Conservation (phyloP, 2,797 vertebrate species). For the Hydrocynus forskahlii region DNA sequence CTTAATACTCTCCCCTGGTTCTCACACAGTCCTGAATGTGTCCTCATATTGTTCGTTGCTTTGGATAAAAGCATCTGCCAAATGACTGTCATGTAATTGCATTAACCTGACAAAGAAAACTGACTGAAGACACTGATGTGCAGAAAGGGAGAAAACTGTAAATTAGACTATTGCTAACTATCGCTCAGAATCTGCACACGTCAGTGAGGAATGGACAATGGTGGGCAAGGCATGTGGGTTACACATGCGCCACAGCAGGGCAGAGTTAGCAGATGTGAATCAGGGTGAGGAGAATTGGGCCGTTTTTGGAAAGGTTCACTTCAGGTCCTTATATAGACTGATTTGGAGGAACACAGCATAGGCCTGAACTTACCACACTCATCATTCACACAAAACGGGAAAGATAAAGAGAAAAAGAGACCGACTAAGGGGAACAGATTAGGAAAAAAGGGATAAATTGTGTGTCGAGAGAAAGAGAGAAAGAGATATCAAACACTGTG, state of each 20-base stretch:
- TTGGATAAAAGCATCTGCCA: too few species aligned
- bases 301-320: conserved; percentile 53
- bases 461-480: not conserved
- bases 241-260: conserved; percentile 67
- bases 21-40: too few species aligned
- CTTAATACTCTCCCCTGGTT: too few species aligned
- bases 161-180: not conserved
- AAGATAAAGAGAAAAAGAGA: conserved; percentile 11
- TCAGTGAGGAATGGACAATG: conserved; percentile 50
- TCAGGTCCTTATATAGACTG: conserved; percentile 74
- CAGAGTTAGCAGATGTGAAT: conserved; percentile 31
- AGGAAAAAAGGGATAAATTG: not conserved
- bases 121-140: not conserved
- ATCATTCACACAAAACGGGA: not conserved
- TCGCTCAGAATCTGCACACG: conserved; percentile 52
- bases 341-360: conserved; percentile 51
- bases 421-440: not conserved
- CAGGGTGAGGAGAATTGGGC: conserved; percentile 30
- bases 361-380: conserved; percentile 3
- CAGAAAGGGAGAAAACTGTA: not conserved
- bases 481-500: not conserved
- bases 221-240: conserved; percentile 68
- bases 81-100: too few species aligned
- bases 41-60: too few species aligned
- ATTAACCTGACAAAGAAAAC: too few species aligned